Conservation (phyloP, 2,888 invertebrate species). For the Aphidius colemani region DNA sequence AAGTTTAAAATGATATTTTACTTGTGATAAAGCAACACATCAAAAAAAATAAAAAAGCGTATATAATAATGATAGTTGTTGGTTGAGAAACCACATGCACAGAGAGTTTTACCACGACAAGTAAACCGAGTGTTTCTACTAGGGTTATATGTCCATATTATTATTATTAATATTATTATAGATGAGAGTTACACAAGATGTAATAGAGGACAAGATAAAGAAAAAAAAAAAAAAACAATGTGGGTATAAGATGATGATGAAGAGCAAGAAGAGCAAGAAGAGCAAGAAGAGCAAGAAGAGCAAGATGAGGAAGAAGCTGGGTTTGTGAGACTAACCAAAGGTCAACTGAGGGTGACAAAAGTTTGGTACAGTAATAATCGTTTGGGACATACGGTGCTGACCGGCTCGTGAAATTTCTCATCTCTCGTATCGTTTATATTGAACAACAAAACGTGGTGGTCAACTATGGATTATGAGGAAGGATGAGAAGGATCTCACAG, state of each 20-base stretch:
- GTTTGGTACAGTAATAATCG: slow-evolving; percentile 40
- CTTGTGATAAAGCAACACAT: neutral
- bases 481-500: slow-evolving; percentile 9
- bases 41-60: too few relatives aligned
- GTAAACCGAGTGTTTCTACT: too few relatives aligned
- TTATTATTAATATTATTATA: too few relatives aligned
- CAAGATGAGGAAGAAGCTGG: slow-evolving; percentile 9
- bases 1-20: slow-evolving; percentile 3
- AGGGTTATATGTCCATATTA: too few relatives aligned
- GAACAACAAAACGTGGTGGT: slow-evolving; percentile 31
- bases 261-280: too few relatives aligned
- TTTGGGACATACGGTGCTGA: slow-evolving; percentile 37
- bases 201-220: neutral
- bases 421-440: slow-evolving; percentile 29
- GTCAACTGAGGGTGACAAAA: slow-evolving; percentile 28
- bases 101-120: too few relatives aligned
- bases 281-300: slow-evolving; percentile 24
- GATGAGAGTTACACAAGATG: neutral
- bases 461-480: too few relatives aligned
- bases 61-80: too few relatives aligned
- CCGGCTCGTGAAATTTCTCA: slow-evolving; percentile 36
- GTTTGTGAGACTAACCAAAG: slow-evolving; percentile 21
- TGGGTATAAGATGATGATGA: slow-evolving; percentile 20
- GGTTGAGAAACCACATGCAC: slow-evolving; percentile 9
- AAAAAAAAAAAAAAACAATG: slow-evolving; percentile 11